Percentiles rank a stretch among this genome's conserved stretches.
Conservation (phyloP, 2,797 vertebrate species). For the Sebastes umbrosus region DNA sequence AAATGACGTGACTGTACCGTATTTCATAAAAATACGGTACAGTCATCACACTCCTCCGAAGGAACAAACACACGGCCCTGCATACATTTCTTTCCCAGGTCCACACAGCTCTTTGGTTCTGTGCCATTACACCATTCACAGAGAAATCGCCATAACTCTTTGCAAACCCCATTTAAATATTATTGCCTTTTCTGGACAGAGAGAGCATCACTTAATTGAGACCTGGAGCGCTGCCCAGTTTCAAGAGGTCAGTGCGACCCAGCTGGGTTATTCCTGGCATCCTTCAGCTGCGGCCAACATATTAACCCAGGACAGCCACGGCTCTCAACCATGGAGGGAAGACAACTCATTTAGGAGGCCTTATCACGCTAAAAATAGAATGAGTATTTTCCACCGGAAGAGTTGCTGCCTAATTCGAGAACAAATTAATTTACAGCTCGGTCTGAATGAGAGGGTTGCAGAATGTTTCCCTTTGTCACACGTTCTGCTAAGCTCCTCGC, state of each 20-base stretch:
- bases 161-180: constrained; percentile 60
- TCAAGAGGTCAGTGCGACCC: constrained; percentile 71
- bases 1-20: background rate
- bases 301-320: constrained; percentile 51
- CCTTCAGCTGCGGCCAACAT: constrained; percentile 42
- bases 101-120: constrained; percentile 1
- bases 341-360: constrained; percentile 44
- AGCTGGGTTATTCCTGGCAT: constrained; percentile 69
- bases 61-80: background rate
- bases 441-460: background rate
- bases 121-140: constrained; percentile 18
- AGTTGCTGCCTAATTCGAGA: constrained; percentile 19
- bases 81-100: background rate
- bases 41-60: background rate
- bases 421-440: constrained; percentile 18
- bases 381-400: constrained; percentile 41
- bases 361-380: constrained; percentile 48
- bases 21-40: constrained; percentile 14
- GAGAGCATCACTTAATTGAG: constrained; percentile 69
- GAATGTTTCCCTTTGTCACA: constrained; percentile 2
- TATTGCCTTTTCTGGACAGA: constrained; percentile 71
- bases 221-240: constrained; percentile 70
- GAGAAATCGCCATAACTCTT: constrained; percentile 42
- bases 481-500: background rate
- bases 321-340: constrained; percentile 48